A percentile compares a stretch with the other conserved stretches of the same genome.
Conservation (phyloP, 2,888 invertebrate species). For the Smittia aterrima region DNA sequence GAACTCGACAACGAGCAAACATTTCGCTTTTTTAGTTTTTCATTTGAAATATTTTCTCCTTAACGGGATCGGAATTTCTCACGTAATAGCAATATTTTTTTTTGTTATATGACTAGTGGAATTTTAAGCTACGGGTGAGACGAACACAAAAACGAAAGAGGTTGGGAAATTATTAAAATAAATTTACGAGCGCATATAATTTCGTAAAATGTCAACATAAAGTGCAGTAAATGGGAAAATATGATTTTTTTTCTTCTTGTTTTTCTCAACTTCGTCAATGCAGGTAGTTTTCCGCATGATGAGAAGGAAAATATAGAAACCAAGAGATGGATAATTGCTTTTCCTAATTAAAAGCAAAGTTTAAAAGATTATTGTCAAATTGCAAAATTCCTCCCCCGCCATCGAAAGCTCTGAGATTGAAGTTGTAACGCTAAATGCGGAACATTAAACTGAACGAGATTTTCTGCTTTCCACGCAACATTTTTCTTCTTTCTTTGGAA, state of each 20-base stretch:
- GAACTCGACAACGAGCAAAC: neutral
- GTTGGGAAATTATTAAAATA: constrained; percentile 29
- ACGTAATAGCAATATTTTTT: constrained; percentile 35
- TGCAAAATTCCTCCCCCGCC: neutral
- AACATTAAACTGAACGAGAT: constrained; percentile 25
- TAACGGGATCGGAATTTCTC: constrained; percentile 22
- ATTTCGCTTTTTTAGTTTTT: neutral
- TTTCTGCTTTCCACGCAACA: constrained; percentile 31
- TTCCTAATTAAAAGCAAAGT: neutral
- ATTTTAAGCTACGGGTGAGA: neutral
- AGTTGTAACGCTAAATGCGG: constrained; percentile 28
- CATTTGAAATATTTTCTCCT: neutral
- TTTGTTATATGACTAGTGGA: constrained; percentile 21
- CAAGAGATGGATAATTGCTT: neutral
- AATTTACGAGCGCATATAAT: constrained; percentile 32
- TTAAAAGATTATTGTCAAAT: neutral
- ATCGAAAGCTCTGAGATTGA: neutral
- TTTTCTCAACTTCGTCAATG: neutral
- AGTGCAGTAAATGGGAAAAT: constrained; percentile 34
- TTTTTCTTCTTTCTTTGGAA: neutral
- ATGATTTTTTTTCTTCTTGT: neutral
- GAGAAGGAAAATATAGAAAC: neutral
- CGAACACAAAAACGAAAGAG: neutral
- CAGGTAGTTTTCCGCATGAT: neutral
- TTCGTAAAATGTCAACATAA: constrained; percentile 37